Evolutionary conservation across 2,797 vertebrate genomes (phyloP).

Genomic region (Alcedo quadribrachys): DNA sequence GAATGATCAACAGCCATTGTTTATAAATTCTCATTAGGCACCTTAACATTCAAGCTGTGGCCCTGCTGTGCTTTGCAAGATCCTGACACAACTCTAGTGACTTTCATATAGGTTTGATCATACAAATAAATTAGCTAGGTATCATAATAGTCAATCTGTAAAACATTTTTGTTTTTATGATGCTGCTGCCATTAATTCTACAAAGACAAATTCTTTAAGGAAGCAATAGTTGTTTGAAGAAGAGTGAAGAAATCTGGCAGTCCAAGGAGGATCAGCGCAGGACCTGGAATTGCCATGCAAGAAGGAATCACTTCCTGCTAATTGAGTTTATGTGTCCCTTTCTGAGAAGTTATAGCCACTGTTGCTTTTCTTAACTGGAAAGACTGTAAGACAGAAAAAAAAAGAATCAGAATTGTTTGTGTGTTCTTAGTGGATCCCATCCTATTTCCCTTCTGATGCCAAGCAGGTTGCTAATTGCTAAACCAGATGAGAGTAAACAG

Average conservation of each 20-base stretch:
- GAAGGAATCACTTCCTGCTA: background rate
- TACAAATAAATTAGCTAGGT: background rate
- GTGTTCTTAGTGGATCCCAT: background rate
- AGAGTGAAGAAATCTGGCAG: background rate
- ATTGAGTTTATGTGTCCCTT: background rate
- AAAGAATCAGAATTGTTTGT: background rate
- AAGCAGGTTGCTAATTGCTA: background rate
- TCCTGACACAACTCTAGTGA: background rate
- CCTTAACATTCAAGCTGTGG: background rate
- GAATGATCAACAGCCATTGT: background rate
- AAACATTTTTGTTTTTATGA: background rate
- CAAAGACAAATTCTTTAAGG: background rate
- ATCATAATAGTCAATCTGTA: background rate
- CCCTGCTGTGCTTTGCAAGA: background rate
- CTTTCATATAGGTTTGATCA: background rate
- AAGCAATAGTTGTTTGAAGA: background rate
- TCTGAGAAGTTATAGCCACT: background rate
- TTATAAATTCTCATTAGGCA: background rate
- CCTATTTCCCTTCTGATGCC: background rate
- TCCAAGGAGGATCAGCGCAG: background rate
- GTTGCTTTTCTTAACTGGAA: background rate
- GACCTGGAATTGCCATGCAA: background rate
- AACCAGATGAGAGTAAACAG: background rate
- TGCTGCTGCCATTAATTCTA: background rate
- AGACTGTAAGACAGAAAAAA: rapidly evolving